Evolutionary conservation across 2,797 vertebrate genomes (phyloP).

Genomic region (Pipistrellus pipistrellus): DNA sequence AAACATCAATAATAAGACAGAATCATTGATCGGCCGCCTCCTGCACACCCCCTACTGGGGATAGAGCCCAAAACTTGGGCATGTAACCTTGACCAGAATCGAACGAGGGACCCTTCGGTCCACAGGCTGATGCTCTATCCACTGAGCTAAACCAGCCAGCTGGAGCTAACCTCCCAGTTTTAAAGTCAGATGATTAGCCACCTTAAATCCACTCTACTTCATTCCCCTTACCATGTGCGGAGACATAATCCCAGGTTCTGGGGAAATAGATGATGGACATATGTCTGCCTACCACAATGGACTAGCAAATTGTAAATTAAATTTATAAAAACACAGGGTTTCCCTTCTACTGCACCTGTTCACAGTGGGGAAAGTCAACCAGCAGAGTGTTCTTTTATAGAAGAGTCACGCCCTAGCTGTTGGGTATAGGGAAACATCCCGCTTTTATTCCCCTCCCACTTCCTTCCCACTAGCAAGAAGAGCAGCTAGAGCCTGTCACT

Average conservation of each 20-base stretch:
- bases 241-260: background rate
- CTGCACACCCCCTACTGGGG: no score
- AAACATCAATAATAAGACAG: no score
- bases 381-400: constrained; percentile 57
- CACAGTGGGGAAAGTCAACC: constrained; percentile 56
- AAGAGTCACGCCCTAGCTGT: constrained; percentile 72
- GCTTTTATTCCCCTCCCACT: constrained; percentile 78
- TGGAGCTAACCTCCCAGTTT: background rate
- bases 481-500: constrained; percentile 85
- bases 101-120: no score
- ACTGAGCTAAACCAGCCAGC: no score
- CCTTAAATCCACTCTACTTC: background rate
- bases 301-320: constrained; percentile 16
- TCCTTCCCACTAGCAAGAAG: constrained; percentile 77
- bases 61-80: no score
- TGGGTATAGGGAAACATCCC: constrained; percentile 80
- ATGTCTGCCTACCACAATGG: background rate
- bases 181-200: background rate
- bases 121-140: no score
- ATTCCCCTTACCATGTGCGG: background rate
- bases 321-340: background rate
- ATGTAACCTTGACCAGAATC: no score
- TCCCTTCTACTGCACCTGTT: constrained; percentile 19
- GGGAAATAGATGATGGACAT: background rate
- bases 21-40: no score